Evolutionary conservation across 2,797 vertebrate genomes (phyloP).

Genomic region (Nyctalus aviator): DNA sequence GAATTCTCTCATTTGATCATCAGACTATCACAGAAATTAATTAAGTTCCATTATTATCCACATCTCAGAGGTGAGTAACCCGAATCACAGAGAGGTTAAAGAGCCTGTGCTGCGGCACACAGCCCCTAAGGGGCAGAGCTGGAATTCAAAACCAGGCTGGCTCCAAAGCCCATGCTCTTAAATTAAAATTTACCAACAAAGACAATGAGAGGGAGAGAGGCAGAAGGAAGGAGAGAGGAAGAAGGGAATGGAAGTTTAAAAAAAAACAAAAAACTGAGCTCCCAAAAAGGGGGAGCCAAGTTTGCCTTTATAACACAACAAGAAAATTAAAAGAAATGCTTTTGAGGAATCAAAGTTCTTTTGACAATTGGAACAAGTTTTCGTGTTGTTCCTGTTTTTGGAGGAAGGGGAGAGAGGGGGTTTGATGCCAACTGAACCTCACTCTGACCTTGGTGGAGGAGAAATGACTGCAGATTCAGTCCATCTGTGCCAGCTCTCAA

Average conservation of each 20-base stretch:
- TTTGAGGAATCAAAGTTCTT: slow-evolving; percentile 35
- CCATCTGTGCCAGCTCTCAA: neutral
- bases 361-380: slow-evolving; percentile 45
- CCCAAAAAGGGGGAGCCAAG: neutral
- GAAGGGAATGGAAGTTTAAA: neutral
- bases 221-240: no score
- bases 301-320: neutral
- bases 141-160: neutral
- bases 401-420: neutral
- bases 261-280: neutral
- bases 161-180: neutral
- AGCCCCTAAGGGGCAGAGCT: neutral
- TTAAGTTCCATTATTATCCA: neutral
- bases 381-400: neutral
- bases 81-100: neutral
- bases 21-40: neutral
- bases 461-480: slow-evolving; percentile 18
- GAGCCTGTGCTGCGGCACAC: neutral
- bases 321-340: slow-evolving; percentile 18
- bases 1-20: neutral
- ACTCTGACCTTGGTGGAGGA: slow-evolving; percentile 47
- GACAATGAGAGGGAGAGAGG: no score
- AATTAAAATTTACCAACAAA: slow-evolving; percentile 44
- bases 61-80: slow-evolving; percentile 20
- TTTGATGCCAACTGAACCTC: neutral